These are phyloP conservation scores for Sarcophaga bullata DNA, from an alignment of 1,140 invertebrate species.

Conservation along the genomic window DNA sequence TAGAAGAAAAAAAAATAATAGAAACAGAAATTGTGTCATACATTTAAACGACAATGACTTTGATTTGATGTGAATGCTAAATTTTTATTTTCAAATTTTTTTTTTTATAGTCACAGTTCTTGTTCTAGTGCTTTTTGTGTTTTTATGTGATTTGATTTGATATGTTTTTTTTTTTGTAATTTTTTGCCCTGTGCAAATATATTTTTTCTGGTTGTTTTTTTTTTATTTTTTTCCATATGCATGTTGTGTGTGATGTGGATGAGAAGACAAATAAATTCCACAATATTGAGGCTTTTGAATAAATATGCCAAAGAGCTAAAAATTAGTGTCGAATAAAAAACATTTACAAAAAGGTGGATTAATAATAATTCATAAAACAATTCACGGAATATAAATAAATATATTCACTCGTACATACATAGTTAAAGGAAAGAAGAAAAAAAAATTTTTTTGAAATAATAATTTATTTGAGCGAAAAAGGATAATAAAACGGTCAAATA, in stretches of 20 bases:
- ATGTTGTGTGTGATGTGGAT: too few relatives aligned
- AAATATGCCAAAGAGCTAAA: not conserved
- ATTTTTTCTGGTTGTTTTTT: too few relatives aligned
- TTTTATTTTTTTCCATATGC: too few relatives aligned
- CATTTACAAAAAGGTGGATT: not conserved
- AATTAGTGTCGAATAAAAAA: conserved; percentile 12
- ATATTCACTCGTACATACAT: too few relatives aligned
- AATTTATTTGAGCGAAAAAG: not conserved
- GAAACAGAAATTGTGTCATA: not conserved
- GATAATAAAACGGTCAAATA: not conserved
- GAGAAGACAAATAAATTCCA: not conserved
- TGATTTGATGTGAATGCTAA: not conserved
- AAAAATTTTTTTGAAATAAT: too few relatives aligned
- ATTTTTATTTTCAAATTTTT: not conserved
- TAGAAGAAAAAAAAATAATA: not conserved
- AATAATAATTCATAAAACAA: not conserved
- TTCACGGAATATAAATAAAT: too few relatives aligned
- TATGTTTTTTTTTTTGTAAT: not conserved
- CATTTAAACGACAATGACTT: conserved; percentile 15
- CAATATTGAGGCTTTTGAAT: conserved; percentile 17
- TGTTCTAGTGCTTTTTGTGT: too few relatives aligned
- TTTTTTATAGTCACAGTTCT: not conserved
- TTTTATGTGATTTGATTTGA: not conserved
- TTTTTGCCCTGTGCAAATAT: not conserved
- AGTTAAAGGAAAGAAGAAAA: too few relatives aligned